Base-by-base conservation (phyloP, 2,888 invertebrate species). In the Drosophila tanythrix region DNA sequence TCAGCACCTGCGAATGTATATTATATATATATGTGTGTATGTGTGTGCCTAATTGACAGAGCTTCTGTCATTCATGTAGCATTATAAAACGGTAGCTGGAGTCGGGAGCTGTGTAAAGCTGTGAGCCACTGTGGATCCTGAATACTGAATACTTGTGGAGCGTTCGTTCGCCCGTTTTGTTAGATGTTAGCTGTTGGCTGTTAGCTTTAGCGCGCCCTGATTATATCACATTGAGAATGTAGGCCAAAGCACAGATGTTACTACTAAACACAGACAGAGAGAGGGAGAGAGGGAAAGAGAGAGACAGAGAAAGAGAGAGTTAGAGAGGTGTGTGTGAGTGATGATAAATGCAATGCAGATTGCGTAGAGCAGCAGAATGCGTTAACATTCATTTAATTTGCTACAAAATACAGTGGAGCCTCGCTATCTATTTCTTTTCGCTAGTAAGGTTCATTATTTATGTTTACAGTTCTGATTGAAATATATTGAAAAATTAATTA, bases 181-280 rank as follows among this genome's bases (percentile, higher is more conserved):
- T 79, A 72, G 81, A 82, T 74, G 65, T 79, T 70, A 57, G 40
- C 40, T 50, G 50, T 50, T 50, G 60, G 81, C 76, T 71, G 81
- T 81, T 83, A 74, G 79, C 84, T 84, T 84, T 74, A 76, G 87
- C 75, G 81, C 90, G 90, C 69, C 88, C 90, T 79, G 88, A 89
- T 88, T 88, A 88, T 88, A 88, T 89, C 88, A 88, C 88, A 86
- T 74, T 77, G 69, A 61, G 80, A 90, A 90, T 90, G 88, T 88
- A 88, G 88, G 88, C 88, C 88, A 88, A 88, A 88, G 90, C 90
- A 87, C 82, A 79, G 70, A 69, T 87, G 76, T 83, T 83, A 82
- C 70, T 73, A 73, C 53, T 63, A 51, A 59, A 71, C 48, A 33
- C 46, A 38, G 40, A 63, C 33, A 33, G 15, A 43, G 46, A 25